Percentiles rank a stretch among this genome's conserved stretches.
Conservation (phyloP, 2,797 vertebrate species). For the Tokudaia tokunoshimensis region DNA sequence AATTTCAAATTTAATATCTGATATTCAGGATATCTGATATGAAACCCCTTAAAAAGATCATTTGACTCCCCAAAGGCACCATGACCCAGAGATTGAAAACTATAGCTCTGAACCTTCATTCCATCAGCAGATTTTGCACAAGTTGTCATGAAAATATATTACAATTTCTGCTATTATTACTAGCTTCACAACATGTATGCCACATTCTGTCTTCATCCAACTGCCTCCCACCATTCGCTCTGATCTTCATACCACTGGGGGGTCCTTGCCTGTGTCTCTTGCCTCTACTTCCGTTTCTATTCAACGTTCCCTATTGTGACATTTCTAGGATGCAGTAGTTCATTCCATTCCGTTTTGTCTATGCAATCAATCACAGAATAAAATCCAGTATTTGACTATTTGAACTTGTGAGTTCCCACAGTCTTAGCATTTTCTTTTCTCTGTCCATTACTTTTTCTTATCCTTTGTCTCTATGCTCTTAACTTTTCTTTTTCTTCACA, state of each 20-base stretch:
- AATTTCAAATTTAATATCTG: neutral
- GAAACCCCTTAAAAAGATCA: neutral
- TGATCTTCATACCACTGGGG: neutral
- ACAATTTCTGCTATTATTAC: neutral
- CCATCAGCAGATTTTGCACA: neutral
- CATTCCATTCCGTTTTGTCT: neutral
- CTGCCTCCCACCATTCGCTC: fast-evolving
- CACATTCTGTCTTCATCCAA: no score
- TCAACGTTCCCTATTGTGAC: neutral
- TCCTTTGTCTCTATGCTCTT: neutral
- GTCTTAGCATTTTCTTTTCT: neutral
- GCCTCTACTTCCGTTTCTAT: neutral
- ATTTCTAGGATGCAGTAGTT: neutral
- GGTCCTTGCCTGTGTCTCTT: neutral
- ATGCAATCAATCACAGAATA: neutral
- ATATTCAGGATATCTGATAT: neutral
- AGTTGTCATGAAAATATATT: neutral
- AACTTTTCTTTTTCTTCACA: neutral
- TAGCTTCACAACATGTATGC: neutral
- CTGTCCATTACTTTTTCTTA: neutral
- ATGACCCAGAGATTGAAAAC: neutral
- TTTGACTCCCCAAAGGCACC: neutral
- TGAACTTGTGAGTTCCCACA: fast-evolving
- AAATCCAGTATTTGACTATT: neutral
- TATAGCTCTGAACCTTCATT: neutral